Evolutionary conservation across 1,140 invertebrate species (phyloP).

Genomic region (Drosophila trapezifrons): DNA sequence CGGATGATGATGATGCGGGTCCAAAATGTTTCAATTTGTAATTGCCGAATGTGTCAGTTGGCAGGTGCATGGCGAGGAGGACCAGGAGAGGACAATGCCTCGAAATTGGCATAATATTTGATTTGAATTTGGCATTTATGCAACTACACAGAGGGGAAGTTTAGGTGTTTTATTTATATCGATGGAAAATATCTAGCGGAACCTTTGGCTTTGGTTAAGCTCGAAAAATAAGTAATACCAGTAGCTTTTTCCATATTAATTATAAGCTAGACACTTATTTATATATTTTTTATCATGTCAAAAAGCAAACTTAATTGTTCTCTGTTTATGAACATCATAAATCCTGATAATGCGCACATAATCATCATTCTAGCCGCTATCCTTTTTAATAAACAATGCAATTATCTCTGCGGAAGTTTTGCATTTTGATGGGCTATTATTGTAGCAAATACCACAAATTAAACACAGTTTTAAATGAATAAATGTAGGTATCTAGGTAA

Average conservation of each 20-base stretch:
- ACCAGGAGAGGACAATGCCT: background rate
- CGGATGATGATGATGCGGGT: conserved; percentile 18
- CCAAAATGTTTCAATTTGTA: conserved; percentile 34
- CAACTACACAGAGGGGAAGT: background rate
- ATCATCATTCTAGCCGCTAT: background rate
- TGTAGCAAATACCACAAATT: background rate
- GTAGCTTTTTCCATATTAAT: background rate
- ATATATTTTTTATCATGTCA: background rate
- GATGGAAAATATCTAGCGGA: background rate
- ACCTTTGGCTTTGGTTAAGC: too few relatives aligned
- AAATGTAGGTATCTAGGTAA: background rate
- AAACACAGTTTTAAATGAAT: background rate
- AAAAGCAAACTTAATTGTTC: background rate
- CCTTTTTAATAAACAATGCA: conserved; percentile 9
- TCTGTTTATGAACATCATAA: conserved; percentile 3
- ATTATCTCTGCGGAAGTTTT: background rate
- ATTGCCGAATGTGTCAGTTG: background rate
- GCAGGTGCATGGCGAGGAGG: conserved; percentile 1
- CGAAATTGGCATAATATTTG: conserved; percentile 12
- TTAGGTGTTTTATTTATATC: background rate
- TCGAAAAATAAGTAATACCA: too few relatives aligned
- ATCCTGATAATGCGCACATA: background rate
- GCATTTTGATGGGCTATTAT: background rate
- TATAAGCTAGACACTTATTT: background rate
- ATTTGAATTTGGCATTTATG: conserved; percentile 1